phyloP scores from a whole-genome alignment of 2,797 vertebrate species.

The Acropternis orthonyx region DNA sequence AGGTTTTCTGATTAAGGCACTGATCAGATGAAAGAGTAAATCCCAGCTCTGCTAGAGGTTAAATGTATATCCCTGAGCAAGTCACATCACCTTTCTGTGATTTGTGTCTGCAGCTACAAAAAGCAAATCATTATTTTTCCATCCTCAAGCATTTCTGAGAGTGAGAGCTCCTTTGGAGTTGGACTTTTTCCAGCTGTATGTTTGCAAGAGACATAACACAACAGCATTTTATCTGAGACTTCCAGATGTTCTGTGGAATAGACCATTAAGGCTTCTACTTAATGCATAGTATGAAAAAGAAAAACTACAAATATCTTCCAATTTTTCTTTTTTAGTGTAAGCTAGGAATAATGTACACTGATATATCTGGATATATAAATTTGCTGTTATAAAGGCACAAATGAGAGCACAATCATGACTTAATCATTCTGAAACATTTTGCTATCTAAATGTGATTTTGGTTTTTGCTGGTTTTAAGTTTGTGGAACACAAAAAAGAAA shows the following conservation, averaged over 20 bases:
- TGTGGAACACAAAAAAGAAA: background rate
- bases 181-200: background rate
- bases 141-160: slow-evolving; percentile 5
- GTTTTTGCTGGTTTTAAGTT: background rate
- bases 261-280: background rate
- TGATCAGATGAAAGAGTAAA: background rate
- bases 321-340: background rate
- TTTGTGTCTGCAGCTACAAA: background rate
- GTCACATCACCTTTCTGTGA: slow-evolving; percentile 30
- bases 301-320: background rate
- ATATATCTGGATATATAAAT: background rate
- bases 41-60: background rate
- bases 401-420: background rate
- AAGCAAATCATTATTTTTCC: slow-evolving; percentile 11
- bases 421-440: background rate
- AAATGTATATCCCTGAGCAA: slow-evolving; percentile 8
- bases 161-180: background rate
- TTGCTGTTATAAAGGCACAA: background rate
- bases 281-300: background rate
- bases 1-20: background rate
- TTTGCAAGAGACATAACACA: background rate
- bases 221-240: background rate
- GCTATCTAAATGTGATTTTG: background rate
- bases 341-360: background rate
- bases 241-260: background rate